Conservation (phyloP, 1,140 invertebrate species). For the Cydia fagiglandana region DNA sequence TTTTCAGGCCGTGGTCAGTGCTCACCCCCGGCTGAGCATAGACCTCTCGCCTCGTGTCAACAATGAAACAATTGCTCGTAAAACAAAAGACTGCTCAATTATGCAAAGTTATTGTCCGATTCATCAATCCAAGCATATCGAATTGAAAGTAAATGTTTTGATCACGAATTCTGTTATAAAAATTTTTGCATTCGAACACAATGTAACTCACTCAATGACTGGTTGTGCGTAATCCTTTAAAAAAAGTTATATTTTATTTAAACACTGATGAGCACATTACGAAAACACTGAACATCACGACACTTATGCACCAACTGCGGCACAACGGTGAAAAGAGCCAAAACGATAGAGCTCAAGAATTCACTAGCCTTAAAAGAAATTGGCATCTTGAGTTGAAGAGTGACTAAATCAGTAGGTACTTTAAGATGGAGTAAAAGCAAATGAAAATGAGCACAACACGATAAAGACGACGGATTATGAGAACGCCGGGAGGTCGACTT, state of each 20-base stretch:
- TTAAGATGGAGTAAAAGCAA: conserved; percentile 31
- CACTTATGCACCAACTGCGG: conserved; percentile 42
- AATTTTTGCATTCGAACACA: neutral
- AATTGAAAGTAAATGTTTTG: conserved; percentile 23
- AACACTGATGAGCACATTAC: conserved; percentile 48
- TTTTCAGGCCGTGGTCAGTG: neutral
- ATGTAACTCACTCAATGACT: conserved; percentile 21
- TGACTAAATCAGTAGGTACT: neutral
- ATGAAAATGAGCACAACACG: conserved; percentile 37
- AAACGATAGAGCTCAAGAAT: conserved; percentile 37
- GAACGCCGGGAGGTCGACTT: conserved; percentile 35
- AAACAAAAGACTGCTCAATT: conserved; percentile 10
- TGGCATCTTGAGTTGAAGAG: conserved; percentile 39
- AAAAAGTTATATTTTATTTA: conserved; percentile 29
- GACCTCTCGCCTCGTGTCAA: neutral
- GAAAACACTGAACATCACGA: conserved; percentile 41
- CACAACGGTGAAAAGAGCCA: conserved; percentile 41
- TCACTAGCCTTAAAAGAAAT: conserved; percentile 39
- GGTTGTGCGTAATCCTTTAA: neutral
- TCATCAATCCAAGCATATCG: neutral
- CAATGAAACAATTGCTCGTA: conserved; percentile 8
- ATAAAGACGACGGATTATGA: conserved; percentile 43
- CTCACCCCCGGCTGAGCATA: neutral
- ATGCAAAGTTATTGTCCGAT: conserved; percentile 19
- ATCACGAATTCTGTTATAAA: neutral